Evolutionary conservation across 2,888 invertebrate species (phyloP).

Genomic region (Nemotelus pantherinus): DNA sequence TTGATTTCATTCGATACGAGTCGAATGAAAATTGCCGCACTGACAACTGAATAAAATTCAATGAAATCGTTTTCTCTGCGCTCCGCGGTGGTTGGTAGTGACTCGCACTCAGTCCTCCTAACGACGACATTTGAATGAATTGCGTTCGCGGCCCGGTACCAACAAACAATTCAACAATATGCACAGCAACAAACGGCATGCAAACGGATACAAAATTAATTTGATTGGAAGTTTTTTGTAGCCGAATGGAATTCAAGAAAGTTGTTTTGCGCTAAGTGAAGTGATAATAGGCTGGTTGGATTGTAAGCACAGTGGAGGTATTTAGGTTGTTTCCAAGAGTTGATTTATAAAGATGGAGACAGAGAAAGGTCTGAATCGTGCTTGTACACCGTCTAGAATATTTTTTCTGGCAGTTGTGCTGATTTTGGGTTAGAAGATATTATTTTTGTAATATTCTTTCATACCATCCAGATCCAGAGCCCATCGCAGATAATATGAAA

Average conservation of each 20-base stretch:
- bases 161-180: no score
- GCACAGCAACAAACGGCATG: no score
- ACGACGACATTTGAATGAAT: constrained; percentile 13
- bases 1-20: constrained; percentile 22
- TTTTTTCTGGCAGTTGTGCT: no score
- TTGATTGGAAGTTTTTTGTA: constrained; percentile 2
- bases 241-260: constrained; percentile 7
- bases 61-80: constrained; percentile 39
- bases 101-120: not conserved
- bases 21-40: not conserved
- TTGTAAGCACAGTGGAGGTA: not conserved
- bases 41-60: constrained; percentile 43
- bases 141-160: no score
- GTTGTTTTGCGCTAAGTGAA: not conserved
- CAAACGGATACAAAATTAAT: not conserved
- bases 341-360: not conserved
- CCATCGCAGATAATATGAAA: no score
- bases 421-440: no score
- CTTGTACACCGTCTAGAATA: not conserved
- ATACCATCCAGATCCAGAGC: no score
- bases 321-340: not conserved
- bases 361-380: not conserved
- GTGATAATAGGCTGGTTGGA: not conserved
- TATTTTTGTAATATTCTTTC: no score
- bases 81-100: not conserved